Evolutionary conservation across 2,113 vertebrate species (phyloP).

Genomic region (Micromys minutus): DNA sequence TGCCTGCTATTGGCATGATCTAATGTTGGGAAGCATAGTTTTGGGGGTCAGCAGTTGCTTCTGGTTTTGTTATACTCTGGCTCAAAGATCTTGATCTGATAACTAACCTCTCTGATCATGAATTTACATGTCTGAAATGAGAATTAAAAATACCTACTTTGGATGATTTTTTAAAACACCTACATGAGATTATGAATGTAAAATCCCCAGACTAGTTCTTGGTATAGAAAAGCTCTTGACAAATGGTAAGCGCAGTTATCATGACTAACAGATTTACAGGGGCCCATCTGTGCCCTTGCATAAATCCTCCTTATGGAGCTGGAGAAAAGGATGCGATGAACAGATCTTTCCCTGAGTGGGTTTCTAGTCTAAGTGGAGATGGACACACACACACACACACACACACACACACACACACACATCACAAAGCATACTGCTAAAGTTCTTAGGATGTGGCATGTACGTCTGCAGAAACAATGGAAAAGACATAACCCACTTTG

Average conservation of each 20-base stretch:
- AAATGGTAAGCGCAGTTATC: background rate
- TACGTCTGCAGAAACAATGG: background rate
- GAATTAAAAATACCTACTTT: background rate
- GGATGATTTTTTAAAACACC: background rate
- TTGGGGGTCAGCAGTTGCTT: background rate
- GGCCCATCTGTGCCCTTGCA: background rate
- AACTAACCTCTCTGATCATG: background rate
- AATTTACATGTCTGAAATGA: background rate
- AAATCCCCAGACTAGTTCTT: background rate
- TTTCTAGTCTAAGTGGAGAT: background rate
- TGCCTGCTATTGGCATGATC: background rate
- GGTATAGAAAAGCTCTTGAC: background rate
- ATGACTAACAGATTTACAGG: background rate
- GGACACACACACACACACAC: background rate
- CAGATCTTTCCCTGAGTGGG: background rate
- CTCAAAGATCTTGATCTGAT: background rate
- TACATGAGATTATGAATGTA: background rate
- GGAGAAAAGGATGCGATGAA: background rate
- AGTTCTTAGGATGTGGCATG: background rate
- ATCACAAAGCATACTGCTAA: background rate
- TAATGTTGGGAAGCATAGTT: fast-evolving
- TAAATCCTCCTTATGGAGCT: background rate
- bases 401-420: background rate
- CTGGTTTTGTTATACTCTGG: background rate
- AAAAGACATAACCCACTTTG: background rate